Evolutionary conservation across 1,140 invertebrate genomes (phyloP).

Genomic region (Pantala flavescens): DNA sequence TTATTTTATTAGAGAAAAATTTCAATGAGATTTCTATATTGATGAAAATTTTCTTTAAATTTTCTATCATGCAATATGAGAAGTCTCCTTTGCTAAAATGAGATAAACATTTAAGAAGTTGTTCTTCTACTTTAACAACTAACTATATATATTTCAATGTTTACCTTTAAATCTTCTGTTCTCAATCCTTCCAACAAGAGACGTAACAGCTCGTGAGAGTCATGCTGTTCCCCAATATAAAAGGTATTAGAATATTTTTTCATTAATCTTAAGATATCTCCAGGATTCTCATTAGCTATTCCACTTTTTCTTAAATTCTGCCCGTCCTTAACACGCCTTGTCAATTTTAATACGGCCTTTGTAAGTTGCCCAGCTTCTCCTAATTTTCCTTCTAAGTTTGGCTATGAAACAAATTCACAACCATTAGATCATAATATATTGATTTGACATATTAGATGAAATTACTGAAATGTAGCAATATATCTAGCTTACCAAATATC

Average conservation of each 20-base stretch:
- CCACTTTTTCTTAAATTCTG: background rate
- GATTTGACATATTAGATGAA: too few relatives aligned
- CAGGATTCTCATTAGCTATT: background rate
- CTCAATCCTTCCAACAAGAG: slow-evolving; percentile 78
- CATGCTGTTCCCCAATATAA: slow-evolving; percentile 88
- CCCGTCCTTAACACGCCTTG: slow-evolving; percentile 28
- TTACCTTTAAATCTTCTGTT: slow-evolving; percentile 43
- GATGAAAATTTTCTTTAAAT: too few relatives aligned
- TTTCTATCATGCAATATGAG: too few relatives aligned
- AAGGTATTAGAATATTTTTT: slow-evolving; percentile 38
- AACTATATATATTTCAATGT: background rate
- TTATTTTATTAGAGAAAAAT: too few relatives aligned
- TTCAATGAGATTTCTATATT: too few relatives aligned
- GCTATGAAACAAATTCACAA: slow-evolving; percentile 31
- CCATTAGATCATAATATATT: too few relatives aligned
- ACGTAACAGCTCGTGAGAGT: slow-evolving; percentile 87
- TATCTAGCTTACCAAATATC: slow-evolving; percentile 30
- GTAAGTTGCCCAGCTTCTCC: slow-evolving; percentile 61
- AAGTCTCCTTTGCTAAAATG: too few relatives aligned
- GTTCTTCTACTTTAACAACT: background rate
- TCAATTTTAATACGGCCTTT: slow-evolving; percentile 51
- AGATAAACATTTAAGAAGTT: too few relatives aligned
- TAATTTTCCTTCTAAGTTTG: slow-evolving; percentile 53
- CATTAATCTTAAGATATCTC: background rate
- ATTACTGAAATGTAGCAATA: too few relatives aligned